These are phyloP conservation scores for Prionace glauca DNA, from an alignment of 2,797 vertebrate species.

Conservation along the genomic window DNA sequence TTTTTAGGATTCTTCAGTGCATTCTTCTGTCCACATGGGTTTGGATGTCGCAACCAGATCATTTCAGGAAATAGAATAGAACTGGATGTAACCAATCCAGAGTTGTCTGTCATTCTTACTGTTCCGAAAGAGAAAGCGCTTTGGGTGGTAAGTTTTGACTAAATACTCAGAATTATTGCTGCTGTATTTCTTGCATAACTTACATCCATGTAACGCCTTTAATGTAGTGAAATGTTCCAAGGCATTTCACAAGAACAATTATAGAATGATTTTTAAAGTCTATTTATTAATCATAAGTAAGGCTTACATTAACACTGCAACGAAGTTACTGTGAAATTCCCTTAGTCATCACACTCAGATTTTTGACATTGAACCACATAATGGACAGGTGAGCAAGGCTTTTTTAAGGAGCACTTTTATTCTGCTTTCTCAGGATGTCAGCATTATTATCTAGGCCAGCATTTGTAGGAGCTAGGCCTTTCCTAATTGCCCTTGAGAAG, in stretches of 20 bases:
- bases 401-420: background rate
- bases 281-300: no score
- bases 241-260: background rate
- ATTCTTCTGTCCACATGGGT: conserved; percentile 75
- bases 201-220: background rate
- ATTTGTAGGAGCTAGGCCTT: no score
- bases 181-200: background rate
- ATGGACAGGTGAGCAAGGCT: background rate
- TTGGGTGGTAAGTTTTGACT: conserved; percentile 65
- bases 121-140: conserved; percentile 69
- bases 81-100: conserved; percentile 60
- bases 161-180: background rate
- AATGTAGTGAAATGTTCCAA: background rate
- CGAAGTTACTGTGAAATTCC: no score
- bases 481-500: no score
- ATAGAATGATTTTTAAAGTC: no score
- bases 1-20: conserved; percentile 69
- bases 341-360: background rate
- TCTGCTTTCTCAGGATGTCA: no score
- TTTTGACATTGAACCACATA: background rate
- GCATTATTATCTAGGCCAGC: no score
- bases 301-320: no score
- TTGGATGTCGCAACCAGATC: conserved; percentile 75
- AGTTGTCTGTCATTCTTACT: conserved; percentile 63
- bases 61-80: conserved; percentile 62